Base-by-base conservation (phyloP, 2,888 invertebrate genomes). In the Neoascia interrupta region DNA sequence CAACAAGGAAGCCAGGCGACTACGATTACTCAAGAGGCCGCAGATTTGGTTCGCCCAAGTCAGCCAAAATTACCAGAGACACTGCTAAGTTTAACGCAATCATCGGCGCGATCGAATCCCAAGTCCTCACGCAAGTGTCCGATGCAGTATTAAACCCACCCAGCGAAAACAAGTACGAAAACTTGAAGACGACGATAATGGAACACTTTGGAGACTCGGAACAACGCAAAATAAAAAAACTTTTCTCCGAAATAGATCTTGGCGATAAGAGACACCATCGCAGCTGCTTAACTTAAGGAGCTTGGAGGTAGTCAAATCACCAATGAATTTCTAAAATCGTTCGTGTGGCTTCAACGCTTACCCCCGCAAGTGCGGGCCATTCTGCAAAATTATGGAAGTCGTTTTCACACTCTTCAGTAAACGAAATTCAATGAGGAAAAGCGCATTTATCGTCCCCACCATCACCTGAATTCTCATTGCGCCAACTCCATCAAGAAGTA, bases 171-270 rank as follows among this genome's bases (percentile, higher is more conserved):
- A 83, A 82, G 37, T 81, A 81, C 18, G 39, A 18, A 15, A 74
- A 82, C 28, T 23, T 81, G 1, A 82, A 75, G 34, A 49, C 19
- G 11, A 68, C 51, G 1, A 80, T 82, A 2, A 39, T 81, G 5
- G 69, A 80, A 23, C 61, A 69, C 3, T 83, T 69, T 21, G 66
- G 74, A 11, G 81, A 81, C 36, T 74, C 76, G 10, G 82, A 81
- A 8, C 70, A 81, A 11, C 66, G 70, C 6, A 81, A 81, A 23
- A 70, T 72, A 0, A 61, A 58, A 13, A 76, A 81, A 26, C 31
- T 81, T 5, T 34, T 81, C 3, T 75, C 79, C 0, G 75, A 80
- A 8, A 37, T 81, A 0, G 73, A 80, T 18, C 37, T 76, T 18
- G 81, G 82, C 4, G 82, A 81, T 49, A 63, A 69, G 18, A 63